Evolutionary conservation across 2,113 vertebrate species (phyloP).

Genomic region (Cyanoderma ruficeps): DNA sequence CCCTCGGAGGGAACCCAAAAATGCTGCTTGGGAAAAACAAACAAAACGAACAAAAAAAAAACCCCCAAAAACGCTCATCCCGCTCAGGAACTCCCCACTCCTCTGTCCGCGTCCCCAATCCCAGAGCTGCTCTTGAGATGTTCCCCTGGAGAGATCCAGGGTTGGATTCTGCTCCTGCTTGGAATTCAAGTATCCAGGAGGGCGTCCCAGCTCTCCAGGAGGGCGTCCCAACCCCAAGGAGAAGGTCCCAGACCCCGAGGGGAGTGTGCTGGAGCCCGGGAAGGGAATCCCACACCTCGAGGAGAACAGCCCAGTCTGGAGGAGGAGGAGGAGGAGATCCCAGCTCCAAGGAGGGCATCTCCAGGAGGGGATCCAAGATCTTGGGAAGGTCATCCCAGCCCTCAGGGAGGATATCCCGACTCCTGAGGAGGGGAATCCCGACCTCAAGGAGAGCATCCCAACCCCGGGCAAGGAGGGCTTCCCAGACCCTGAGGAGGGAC

Average conservation of each 20-base stretch:
- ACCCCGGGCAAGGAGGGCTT: not conserved
- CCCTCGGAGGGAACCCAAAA: constrained; percentile 37
- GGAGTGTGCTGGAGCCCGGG: not conserved
- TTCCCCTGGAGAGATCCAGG: not conserved
- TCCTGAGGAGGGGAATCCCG: not conserved
- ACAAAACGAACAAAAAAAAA: not conserved
- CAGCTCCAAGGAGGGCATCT: not conserved
- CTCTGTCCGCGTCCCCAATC: not conserved
- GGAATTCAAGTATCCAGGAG: not conserved
- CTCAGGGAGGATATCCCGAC: not conserved
- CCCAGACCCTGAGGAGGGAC: not conserved
- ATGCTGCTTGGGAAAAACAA: constrained; percentile 59
- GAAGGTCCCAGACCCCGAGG: not conserved
- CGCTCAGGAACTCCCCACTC: not conserved
- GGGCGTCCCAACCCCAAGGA: not conserved
- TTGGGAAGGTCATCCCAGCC: not conserved
- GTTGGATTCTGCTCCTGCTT: not conserved
- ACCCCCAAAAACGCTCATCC: not conserved
- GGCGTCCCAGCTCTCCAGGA: not conserved
- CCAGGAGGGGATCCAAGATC: not conserved
- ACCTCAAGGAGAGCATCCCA: not conserved
- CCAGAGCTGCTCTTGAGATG: constrained; percentile 52
- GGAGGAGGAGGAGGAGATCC: not conserved
- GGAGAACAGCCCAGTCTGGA: not conserved
- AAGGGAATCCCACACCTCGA: not conserved